Percentiles rank a stretch among this genome's conserved stretches.
Evolutionary conservation across 2,797 vertebrate genomes (phyloP).

Genomic region (Potorous gilbertii): DNA sequence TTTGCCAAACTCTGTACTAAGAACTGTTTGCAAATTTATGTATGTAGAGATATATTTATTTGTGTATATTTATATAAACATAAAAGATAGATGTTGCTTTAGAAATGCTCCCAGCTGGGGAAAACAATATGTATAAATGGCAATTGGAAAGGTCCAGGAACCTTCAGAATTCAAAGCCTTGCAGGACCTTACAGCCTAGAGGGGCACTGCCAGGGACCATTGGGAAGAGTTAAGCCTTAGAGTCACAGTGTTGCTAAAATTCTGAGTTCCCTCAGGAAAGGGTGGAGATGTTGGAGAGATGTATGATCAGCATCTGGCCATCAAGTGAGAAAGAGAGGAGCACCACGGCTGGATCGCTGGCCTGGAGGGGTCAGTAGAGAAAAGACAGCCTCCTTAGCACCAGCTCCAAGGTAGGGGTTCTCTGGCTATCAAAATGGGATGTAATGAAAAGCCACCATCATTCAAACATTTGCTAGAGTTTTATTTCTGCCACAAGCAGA

Average conservation of each 20-base stretch:
- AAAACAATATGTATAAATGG: background rate
- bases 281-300: background rate
- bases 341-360: background rate
- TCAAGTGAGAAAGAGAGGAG: background rate
- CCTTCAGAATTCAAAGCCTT: background rate
- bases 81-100: background rate
- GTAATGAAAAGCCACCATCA: background rate
- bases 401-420: background rate
- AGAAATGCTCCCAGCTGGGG: background rate
- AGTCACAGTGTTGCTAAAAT: background rate
- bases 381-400: background rate
- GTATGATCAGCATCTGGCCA: background rate
- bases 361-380: background rate
- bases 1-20: background rate
- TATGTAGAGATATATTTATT: background rate
- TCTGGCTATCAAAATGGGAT: background rate
- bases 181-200: background rate
- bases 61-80: background rate
- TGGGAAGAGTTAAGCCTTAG: background rate
- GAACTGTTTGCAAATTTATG: background rate
- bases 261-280: background rate
- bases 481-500: background rate
- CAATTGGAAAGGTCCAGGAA: background rate
- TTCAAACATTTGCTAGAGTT: background rate
- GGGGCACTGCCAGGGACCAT: background rate